phyloP scores from a whole-genome alignment of 2,113 vertebrate species.

The Corythornis vintsioides region DNA sequence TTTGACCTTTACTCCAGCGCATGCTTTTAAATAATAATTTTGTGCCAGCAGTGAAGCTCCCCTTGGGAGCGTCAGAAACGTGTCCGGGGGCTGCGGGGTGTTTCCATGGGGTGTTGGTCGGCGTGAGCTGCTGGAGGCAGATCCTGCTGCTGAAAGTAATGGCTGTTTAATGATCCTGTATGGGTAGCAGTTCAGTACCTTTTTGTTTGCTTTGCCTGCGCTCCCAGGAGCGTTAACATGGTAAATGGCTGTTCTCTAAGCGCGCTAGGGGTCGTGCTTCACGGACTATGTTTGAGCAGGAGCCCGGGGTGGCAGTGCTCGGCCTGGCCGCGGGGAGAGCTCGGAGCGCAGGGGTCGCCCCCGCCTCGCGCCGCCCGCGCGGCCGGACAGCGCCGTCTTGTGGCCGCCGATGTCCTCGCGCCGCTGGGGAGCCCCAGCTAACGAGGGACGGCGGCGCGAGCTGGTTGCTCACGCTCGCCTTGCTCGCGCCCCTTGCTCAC shows the following conservation, averaged over 20 bases:
- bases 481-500: no score
- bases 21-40: neutral
- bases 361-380: no score
- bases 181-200: rapidly evolving
- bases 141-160: neutral
- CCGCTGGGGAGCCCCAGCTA: neutral
- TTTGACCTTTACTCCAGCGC: neutral
- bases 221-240: no score
- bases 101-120: neutral
- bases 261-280: no score
- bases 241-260: rapidly evolving
- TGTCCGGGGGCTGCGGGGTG: no score
- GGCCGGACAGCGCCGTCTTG: neutral
- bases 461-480: neutral
- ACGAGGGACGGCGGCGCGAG: no score
- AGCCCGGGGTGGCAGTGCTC: rapidly evolving
- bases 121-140: rapidly evolving
- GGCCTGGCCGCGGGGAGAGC: rapidly evolving
- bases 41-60: neutral
- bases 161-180: neutral
- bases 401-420: neutral
- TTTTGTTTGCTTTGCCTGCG: neutral
- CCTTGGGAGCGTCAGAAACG: no score
- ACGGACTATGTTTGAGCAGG: rapidly evolving
- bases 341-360: no score